Conservation (phyloP, 2,797 vertebrate genomes). For the Enteromius unitaeniatus region DNA sequence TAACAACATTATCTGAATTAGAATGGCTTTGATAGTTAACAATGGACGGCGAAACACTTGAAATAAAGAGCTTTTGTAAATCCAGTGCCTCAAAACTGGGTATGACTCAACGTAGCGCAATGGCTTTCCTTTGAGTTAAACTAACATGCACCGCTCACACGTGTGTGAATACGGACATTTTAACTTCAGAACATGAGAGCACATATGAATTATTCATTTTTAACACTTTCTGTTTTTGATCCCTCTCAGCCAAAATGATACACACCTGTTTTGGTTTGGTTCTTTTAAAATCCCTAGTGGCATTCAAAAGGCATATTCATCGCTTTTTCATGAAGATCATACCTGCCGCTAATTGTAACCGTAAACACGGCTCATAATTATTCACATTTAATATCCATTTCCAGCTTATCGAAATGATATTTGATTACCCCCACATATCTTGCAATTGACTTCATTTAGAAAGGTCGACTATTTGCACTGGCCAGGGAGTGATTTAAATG, state of each 20-base stretch:
- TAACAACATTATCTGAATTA: conserved; percentile 54
- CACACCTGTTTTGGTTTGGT: conserved; percentile 27
- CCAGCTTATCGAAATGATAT: conserved; percentile 60
- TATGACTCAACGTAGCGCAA: conserved; percentile 40
- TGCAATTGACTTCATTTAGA: conserved; percentile 61
- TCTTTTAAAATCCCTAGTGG: neutral
- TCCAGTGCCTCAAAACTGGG: conserved; percentile 37
- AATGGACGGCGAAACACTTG: conserved; percentile 40
- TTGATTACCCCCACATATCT: conserved; percentile 59
- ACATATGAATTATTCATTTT: conserved; percentile 36
- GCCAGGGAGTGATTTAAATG: conserved; percentile 61
- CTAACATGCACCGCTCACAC: conserved; percentile 1
- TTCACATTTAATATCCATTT: conserved; percentile 57
- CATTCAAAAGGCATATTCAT: conserved; percentile 20
- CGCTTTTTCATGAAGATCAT: conserved; percentile 27
- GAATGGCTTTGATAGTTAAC: conserved; percentile 52
- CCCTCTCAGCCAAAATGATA: conserved; percentile 9
- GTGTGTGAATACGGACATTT: conserved; percentile 35
- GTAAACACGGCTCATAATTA: conserved; percentile 52
- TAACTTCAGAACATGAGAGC: conserved; percentile 40
- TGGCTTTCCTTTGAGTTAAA: conserved; percentile 41
- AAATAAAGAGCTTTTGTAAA: conserved; percentile 52
- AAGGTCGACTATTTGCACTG: conserved; percentile 61
- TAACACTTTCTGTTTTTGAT: conserved; percentile 37
- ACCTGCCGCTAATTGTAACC: conserved; percentile 38